A percentile compares a stretch with the other conserved stretches of the same genome.
Evolutionary conservation across 2,888 invertebrate species (phyloP).

Genomic region (Drosophila nigritarsus): DNA sequence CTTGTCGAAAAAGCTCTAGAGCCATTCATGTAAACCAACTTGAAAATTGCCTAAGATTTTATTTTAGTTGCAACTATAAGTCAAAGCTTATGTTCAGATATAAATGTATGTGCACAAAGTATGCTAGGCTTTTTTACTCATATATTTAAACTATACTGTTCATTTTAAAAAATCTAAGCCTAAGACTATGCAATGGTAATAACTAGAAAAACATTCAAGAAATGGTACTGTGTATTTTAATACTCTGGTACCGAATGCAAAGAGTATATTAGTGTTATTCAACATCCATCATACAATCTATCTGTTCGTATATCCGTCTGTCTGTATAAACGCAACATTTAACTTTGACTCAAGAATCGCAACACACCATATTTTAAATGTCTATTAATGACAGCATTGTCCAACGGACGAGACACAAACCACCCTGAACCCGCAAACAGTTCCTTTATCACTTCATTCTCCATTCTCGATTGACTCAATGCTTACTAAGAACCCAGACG

Average conservation of each 20-base stretch:
- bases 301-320: not conserved
- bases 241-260: too few species aligned
- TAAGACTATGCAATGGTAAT: conserved; percentile 32
- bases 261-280: not conserved
- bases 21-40: not conserved
- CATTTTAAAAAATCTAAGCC: conserved; percentile 10
- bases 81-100: not conserved
- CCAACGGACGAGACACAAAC: not conserved
- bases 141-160: not conserved
- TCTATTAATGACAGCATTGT: not conserved
- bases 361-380: not conserved
- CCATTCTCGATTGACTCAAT: not conserved
- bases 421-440: too few species aligned
- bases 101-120: conserved; percentile 22
- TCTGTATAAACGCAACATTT: not conserved
- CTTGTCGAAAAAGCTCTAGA: not conserved
- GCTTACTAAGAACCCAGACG: too few species aligned
- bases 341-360: too few species aligned
- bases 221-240: not conserved
- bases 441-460: not conserved
- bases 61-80: not conserved
- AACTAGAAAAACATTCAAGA: not conserved
- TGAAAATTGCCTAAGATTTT: not conserved
- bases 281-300: not conserved
- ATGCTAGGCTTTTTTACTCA: conserved; percentile 21